These are phyloP conservation scores for Oreochromis niloticus DNA, from an alignment of 2,113 vertebrate species.

Conservation along the genomic window DNA sequence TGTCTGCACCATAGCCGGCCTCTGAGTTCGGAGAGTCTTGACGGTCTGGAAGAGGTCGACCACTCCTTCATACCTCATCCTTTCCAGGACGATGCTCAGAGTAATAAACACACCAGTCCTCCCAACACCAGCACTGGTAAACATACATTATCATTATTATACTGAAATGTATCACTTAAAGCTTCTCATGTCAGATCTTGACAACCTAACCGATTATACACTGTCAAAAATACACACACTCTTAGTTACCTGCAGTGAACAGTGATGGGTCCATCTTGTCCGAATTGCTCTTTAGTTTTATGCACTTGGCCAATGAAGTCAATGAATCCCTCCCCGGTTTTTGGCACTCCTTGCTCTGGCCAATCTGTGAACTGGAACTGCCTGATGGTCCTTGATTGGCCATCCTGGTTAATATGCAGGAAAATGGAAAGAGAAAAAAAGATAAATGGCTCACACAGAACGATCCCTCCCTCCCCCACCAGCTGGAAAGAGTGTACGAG, in stretches of 20 bases:
- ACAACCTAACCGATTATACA: background rate
- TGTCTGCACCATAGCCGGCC: slow-evolving; percentile 97
- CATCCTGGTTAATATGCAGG: slow-evolving; percentile 75
- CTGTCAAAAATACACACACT: background rate
- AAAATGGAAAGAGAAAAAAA: background rate
- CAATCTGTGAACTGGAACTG: slow-evolving; percentile 99
- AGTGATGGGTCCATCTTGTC: slow-evolving; percentile 94
- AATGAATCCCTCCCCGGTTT: slow-evolving; percentile 94
- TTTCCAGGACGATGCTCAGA: slow-evolving; percentile 92
- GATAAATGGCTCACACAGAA: background rate
- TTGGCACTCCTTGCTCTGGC: slow-evolving; percentile 96
- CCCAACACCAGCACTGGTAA: slow-evolving; percentile 87
- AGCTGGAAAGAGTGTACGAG: background rate
- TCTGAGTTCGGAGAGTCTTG: slow-evolving; percentile 91
- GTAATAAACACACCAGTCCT: slow-evolving; percentile 95
- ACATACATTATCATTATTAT: background rate
- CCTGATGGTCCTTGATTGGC: slow-evolving; percentile 94
- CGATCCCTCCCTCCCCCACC: background rate
- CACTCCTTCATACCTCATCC: slow-evolving; percentile 94
- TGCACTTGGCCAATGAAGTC: slow-evolving; percentile 98
- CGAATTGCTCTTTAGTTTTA: slow-evolving; percentile 98
- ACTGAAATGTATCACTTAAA: accelerated
- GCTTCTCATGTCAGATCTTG: background rate
- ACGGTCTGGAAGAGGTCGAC: slow-evolving; percentile 97
- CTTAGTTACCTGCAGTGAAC: slow-evolving; percentile 91